phyloP scores from a whole-genome alignment of 1,140 invertebrate species.

The Steinernema khuongi region DNA sequence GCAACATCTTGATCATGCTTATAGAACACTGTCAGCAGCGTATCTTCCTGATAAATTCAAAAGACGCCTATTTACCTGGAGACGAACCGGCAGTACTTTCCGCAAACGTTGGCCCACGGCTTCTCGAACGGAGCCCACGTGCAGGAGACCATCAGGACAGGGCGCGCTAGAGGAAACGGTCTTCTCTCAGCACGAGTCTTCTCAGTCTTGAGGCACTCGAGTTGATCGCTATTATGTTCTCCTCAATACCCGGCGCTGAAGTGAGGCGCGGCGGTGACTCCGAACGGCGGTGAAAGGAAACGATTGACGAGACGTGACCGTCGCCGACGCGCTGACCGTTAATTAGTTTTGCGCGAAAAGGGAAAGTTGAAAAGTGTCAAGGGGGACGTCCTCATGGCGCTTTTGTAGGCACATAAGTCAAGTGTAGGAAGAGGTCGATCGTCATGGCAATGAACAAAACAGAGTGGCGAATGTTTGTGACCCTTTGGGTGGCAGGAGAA shows the following conservation, averaged over 20 bases:
- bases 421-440: not conserved
- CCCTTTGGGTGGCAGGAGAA: too few species aligned
- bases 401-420: too few species aligned
- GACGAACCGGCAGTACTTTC: constrained; percentile 34
- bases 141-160: constrained; percentile 21
- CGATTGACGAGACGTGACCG: not conserved
- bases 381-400: not conserved
- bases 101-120: constrained; percentile 32
- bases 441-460: not conserved
- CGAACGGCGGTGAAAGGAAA: not conserved
- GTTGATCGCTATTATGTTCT: not conserved
- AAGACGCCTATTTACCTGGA: constrained; percentile 14
- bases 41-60: constrained; percentile 1
- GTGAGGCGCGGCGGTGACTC: not conserved
- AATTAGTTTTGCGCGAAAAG: not conserved
- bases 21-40: too few species aligned
- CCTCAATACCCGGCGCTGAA: not conserved
- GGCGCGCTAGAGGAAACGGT: too few species aligned
- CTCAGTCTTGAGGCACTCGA: not conserved
- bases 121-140: constrained; percentile 32
- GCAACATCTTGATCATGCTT: too few species aligned
- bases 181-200: not conserved
- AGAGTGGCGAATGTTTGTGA: too few species aligned
- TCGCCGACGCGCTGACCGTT: not conserved
- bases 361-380: constrained; percentile 6